Base-by-base conservation (phyloP, 2,797 vertebrate genomes). In the Pipistrellus pipistrellus region DNA sequence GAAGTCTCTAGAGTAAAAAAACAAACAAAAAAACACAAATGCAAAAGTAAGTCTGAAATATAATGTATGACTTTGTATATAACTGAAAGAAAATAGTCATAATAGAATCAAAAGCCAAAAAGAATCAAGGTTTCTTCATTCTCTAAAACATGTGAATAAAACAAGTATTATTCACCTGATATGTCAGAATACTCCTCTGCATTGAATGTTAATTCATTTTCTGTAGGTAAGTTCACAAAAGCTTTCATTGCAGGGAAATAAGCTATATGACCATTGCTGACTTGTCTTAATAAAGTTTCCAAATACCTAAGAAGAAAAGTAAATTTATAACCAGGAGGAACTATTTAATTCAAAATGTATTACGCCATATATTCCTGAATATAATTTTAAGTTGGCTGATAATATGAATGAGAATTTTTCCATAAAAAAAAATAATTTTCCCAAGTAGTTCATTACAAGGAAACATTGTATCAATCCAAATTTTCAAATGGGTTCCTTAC, bases 171-270 rank as follows among this genome's bases (percentile, higher is more conserved):
- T 53, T 98, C 98, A 99, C 99, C 99, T 88, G 99, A 99, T 98
- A 99, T 99, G 97, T 99, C 99, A 0, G 99, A 99, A 98, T 99
- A 99, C 83, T 99, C 99, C 96, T 99, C 99, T 4, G 99, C 99
- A 55, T 99, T 99, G 97, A 99, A 99, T 1, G 99, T 99, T 95
- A 99, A 98, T 46, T 99, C 99, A 94, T 99, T 99, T 98, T 99
- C 99, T 1, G 99, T 99, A 81, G 99, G 99, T 96, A 99, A 99
- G 97, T 99, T 99, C 97, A 99, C 99, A 82, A 99, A 99, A 46
- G 99, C 99, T 98, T 99, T 99, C 99, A 99, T 99, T 86, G 99
- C 99, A 20, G 99, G 99, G 96, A 99, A 99, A 97, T 99, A 99
- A 85, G 99, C 99, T 97, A 99, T 99, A 98, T 99, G 99, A 73